A percentile compares a stretch with the other conserved stretches of the same genome.
Conservation (phyloP, 1,140 invertebrate species). For the Leguminivora glycinivorella region DNA sequence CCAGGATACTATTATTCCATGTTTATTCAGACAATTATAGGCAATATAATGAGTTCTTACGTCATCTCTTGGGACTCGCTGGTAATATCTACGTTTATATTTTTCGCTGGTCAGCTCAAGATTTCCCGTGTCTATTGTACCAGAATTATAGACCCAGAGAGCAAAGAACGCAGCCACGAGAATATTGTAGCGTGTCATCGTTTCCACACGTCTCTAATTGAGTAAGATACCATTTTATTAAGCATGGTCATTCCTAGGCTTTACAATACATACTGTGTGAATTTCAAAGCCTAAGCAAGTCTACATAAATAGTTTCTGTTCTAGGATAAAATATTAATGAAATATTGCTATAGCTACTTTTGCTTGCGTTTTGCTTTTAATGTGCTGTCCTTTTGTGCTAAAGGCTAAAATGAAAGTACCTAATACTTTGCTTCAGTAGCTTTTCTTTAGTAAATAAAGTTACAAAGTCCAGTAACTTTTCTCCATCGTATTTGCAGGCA, state of each 20-base stretch:
- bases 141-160: conserved; percentile 34
- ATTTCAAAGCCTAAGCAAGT: conserved; percentile 2
- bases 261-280: too few species aligned
- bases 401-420: too few species aligned
- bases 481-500: conserved; percentile 40
- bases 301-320: not conserved
- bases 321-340: too few species aligned
- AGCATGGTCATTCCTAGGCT: not conserved
- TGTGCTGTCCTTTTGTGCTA: too few species aligned
- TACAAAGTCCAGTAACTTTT: too few species aligned
- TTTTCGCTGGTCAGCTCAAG: conserved; percentile 53
- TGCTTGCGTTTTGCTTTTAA: too few species aligned
- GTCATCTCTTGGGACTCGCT: conserved; percentile 54
- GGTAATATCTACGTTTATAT: conserved; percentile 53
- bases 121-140: conserved; percentile 41
- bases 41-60: conserved; percentile 49
- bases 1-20: conserved; percentile 56
- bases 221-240: conserved; percentile 39
- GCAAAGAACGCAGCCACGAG: conserved; percentile 31
- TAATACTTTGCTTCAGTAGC: too few species aligned
- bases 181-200: conserved; percentile 48
- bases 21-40: conserved; percentile 46
- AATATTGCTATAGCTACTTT: too few species aligned
- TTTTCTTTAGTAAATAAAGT: too few species aligned
- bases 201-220: conserved; percentile 44